These are phyloP conservation scores for Hoplodrina ambigua DNA, from an alignment of 2,888 invertebrate genomes.

Conservation along the genomic window DNA sequence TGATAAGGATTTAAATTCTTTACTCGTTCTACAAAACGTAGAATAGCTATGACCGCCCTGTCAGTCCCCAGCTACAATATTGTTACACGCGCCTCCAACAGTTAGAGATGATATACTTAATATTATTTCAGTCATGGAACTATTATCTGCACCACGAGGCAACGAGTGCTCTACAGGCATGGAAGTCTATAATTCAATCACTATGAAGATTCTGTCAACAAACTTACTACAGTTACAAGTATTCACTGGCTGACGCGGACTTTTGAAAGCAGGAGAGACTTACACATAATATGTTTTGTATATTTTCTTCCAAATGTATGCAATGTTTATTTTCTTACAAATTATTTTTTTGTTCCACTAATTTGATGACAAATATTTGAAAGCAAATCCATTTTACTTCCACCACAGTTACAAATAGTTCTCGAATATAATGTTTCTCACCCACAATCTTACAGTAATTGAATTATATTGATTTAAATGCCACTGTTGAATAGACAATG, in stretches of 20 bases:
- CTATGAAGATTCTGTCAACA: slow-evolving; percentile 38
- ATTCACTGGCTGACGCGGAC: not conserved
- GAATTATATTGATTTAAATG: slow-evolving; percentile 56
- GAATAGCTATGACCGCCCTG: slow-evolving; percentile 34
- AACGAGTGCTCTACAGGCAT: slow-evolving; percentile 60
- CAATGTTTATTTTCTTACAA: slow-evolving; percentile 3
- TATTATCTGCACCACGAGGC: slow-evolving; percentile 68
- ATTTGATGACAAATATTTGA: not conserved
- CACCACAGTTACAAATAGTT: not conserved
- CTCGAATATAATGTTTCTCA: not conserved
- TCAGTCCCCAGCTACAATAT: slow-evolving; percentile 63
- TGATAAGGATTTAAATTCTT: slow-evolving; percentile 33
- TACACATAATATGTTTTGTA: not conserved
- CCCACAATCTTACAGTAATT: slow-evolving; percentile 51
- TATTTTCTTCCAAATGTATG: slow-evolving; percentile 3
- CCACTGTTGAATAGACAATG: slow-evolving; percentile 67
- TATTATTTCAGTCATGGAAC: slow-evolving; percentile 72
- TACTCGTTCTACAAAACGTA: slow-evolving; percentile 33
- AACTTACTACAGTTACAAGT: slow-evolving; percentile 7
- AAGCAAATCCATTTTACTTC: slow-evolving; percentile 1
- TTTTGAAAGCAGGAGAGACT: not conserved
- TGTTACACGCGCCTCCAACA: slow-evolving; percentile 68
- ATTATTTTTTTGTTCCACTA: slow-evolving; percentile 4
- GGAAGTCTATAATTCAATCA: slow-evolving; percentile 57
- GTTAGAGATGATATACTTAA: slow-evolving; percentile 67